Evolutionary conservation across 2,797 vertebrate genomes (phyloP), one percentile per base, ranked within the genome.

Genomic region (Champsocephalus esox): DNA sequence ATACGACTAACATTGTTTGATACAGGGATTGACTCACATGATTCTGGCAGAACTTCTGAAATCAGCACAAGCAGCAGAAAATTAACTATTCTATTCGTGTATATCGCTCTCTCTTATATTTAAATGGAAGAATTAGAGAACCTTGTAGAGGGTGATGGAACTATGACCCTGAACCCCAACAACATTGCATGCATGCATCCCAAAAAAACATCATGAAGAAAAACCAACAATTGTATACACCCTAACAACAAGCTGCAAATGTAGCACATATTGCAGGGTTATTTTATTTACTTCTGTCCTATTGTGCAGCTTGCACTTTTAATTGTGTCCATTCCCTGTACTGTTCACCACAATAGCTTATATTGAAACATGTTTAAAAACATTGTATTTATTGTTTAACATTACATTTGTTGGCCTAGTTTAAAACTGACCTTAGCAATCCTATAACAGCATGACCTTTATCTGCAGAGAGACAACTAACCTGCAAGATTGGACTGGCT

Each of bases 401-500:
- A 38, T 9, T 38, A 80, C 16, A 70, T 41, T 68, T 50, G 9
- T 16, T 74, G 59, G 16, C 49, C 34, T 62, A 24, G 5, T 75
- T 43, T 38, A 38, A 44, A 69, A 73, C 65, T 78, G 60, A 56
- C 3, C 21, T 59, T 0, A 17, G 24, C 11, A 50, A 55, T 71
- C 17, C 56, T 21, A 12, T 7, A 50, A 56, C 2, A 45, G 16
- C 13, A 8, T 51, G 59, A 12, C 46, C 38, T 46, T 12, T 49
- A 66, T 66, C 51, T 76, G n/a, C n/a, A 77, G 46, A 49, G 10
- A 70, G 50, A 80, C 46, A 61, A 24, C 3, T 21, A 12, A 46
- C 13, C 43, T 55, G 17, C n/a, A n/a, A 45, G 14, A 12, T 12
- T 70, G 49, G 41, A 81, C 79, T 75, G 10, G 9, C 41, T 2